A percentile compares a stretch with the other conserved stretches of the same genome.
These are phyloP conservation scores for Phoxinus phoxinus DNA, from an alignment of 2,113 vertebrate genomes.

Conservation along the genomic window DNA sequence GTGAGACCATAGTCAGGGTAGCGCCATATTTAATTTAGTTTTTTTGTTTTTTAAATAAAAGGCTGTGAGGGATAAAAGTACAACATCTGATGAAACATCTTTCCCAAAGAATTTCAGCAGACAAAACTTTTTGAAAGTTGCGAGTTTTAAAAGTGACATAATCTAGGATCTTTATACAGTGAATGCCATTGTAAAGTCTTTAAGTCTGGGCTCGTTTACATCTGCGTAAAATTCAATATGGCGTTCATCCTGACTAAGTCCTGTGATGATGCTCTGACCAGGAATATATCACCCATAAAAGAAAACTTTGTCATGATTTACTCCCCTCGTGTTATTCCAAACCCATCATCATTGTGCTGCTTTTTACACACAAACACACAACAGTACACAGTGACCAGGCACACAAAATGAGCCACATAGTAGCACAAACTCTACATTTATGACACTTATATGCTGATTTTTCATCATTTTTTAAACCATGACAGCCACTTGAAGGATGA, in stretches of 20 bases:
- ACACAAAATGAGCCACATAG: neutral
- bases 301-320: slow-evolving; percentile 52
- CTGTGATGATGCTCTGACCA: neutral
- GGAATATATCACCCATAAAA: neutral
- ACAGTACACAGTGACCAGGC: neutral
- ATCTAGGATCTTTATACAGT: neutral
- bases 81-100: neutral
- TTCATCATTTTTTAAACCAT: neutral
- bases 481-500: neutral
- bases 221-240: neutral
- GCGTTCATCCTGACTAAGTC: neutral
- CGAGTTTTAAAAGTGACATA: neutral
- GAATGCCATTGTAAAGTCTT: neutral
- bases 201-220: neutral
- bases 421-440: neutral
- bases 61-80: too few species aligned
- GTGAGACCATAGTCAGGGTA: neutral
- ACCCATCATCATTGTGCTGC: neutral
- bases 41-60: too few species aligned
- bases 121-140: neutral
- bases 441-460: neutral
- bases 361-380: neutral
- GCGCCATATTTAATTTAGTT: neutral
- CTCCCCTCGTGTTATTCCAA: slow-evolving; percentile 7
- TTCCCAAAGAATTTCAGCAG: neutral